These are phyloP conservation scores for Labeo catla DNA, from an alignment of 2,113 vertebrate genomes.

Conservation along the genomic window DNA sequence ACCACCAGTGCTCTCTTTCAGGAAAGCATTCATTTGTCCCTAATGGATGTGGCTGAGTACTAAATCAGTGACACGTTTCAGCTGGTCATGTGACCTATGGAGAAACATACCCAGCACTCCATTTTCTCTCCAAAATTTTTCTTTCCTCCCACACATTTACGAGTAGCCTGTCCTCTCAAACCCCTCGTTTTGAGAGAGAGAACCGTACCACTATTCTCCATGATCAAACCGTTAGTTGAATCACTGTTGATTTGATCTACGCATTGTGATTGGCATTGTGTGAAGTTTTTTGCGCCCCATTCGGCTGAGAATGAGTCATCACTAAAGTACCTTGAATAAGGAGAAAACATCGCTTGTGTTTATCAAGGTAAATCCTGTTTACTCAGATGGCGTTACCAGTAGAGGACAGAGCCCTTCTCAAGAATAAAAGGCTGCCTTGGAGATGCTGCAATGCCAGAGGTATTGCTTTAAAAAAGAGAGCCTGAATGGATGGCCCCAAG, in stretches of 20 bases:
- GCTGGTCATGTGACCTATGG: slow-evolving; percentile 2
- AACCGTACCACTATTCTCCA: background rate
- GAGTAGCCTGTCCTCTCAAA: background rate
- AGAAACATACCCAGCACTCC: background rate
- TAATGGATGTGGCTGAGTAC: slow-evolving; percentile 37
- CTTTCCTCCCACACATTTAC: slow-evolving; percentile 11
- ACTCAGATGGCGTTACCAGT: slow-evolving; percentile 56
- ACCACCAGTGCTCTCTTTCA: background rate
- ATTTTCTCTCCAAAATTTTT: background rate
- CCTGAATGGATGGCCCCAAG: background rate
- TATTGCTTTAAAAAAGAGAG: slow-evolving; percentile 46
- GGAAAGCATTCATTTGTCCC: slow-evolving; percentile 21
- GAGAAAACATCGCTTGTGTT: slow-evolving; percentile 67
- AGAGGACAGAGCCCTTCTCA: slow-evolving; percentile 53
- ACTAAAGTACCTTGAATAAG: slow-evolving; percentile 65
- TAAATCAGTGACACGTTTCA: slow-evolving; percentile 23
- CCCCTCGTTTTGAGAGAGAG: slow-evolving; percentile 7
- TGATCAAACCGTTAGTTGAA: slow-evolving; percentile 22
- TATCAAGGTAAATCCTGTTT: slow-evolving; percentile 71
- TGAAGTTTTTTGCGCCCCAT: slow-evolving; percentile 49
- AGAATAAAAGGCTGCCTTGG: slow-evolving; percentile 52
- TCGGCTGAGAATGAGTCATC: slow-evolving; percentile 60
- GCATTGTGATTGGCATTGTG: slow-evolving; percentile 34
- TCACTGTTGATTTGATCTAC: slow-evolving; percentile 31
- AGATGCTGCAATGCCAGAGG: slow-evolving; percentile 55